Evolutionary conservation across 2,797 vertebrate species (phyloP).

Genomic region (Phoxinus dragarum): DNA sequence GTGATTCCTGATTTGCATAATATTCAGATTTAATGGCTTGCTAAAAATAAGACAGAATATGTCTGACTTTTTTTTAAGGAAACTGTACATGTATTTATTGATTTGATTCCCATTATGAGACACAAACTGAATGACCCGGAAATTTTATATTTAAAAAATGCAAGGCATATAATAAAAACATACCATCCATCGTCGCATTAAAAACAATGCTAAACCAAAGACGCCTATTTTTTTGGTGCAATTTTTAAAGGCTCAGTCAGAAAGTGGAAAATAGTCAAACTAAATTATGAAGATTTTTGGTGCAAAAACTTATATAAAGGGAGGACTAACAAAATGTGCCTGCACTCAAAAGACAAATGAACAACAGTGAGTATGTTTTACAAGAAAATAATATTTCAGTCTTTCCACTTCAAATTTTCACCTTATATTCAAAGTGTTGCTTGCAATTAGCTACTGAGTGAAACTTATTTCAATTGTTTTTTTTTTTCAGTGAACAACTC

Average conservation of each 20-base stretch:
- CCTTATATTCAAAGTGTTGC: background rate
- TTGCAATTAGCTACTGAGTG: background rate
- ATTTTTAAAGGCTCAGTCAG: background rate
- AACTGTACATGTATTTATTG: background rate
- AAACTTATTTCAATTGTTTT: too few relatives aligned
- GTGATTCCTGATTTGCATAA: conserved; percentile 16
- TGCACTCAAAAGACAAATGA: background rate
- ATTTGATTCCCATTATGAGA: conserved; percentile 8
- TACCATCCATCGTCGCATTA: background rate
- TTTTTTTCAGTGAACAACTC: too few relatives aligned
- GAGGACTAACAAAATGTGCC: background rate
- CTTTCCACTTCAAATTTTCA: background rate
- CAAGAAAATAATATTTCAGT: background rate
- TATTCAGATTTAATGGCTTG: conserved; percentile 19
- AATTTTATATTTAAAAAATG: background rate
- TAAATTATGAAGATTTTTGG: background rate
- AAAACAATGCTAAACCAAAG: background rate
- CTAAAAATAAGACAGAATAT: conserved; percentile 26
- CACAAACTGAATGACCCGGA: background rate
- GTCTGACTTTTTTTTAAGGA: conserved; percentile 2
- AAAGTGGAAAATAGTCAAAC: background rate
- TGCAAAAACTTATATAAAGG: background rate
- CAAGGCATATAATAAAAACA: background rate
- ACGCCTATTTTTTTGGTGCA: too few relatives aligned
- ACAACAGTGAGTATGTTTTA: background rate